Evolutionary conservation across 1,140 invertebrate genomes (phyloP).

Genomic region (Wasmannia auropunctata): DNA sequence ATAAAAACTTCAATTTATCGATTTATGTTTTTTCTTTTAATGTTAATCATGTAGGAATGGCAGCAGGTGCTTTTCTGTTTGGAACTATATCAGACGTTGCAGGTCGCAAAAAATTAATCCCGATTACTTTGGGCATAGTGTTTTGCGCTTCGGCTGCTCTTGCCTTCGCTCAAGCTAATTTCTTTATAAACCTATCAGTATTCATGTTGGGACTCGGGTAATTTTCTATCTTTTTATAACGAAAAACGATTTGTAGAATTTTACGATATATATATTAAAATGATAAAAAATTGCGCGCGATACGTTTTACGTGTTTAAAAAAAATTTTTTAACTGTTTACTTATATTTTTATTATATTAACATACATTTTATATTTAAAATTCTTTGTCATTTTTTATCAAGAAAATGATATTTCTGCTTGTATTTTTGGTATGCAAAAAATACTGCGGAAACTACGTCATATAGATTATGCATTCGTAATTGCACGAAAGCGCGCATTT

Average conservation of each 20-base stretch:
- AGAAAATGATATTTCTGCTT: background rate
- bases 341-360: background rate
- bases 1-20: background rate
- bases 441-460: background rate
- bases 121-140: slow-evolving; percentile 65
- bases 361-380: background rate
- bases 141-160: slow-evolving; percentile 70
- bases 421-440: background rate
- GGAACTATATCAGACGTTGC: slow-evolving; percentile 70
- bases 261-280: background rate
- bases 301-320: background rate
- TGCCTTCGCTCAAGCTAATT: slow-evolving; percentile 70
- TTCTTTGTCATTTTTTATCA: background rate
- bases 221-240: background rate
- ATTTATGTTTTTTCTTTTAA: background rate
- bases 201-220: slow-evolving; percentile 74
- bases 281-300: background rate
- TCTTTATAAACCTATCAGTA: slow-evolving; percentile 67
- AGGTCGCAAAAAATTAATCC: slow-evolving; percentile 71
- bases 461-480: background rate
- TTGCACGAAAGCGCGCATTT: background rate
- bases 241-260: background rate
- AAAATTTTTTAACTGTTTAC: background rate
- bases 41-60: slow-evolving; percentile 70
- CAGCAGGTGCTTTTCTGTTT: slow-evolving; percentile 71